Percentiles rank a stretch among this genome's conserved stretches.
Conservation (phyloP, 2,888 invertebrate genomes). For the Heliconius sara region DNA sequence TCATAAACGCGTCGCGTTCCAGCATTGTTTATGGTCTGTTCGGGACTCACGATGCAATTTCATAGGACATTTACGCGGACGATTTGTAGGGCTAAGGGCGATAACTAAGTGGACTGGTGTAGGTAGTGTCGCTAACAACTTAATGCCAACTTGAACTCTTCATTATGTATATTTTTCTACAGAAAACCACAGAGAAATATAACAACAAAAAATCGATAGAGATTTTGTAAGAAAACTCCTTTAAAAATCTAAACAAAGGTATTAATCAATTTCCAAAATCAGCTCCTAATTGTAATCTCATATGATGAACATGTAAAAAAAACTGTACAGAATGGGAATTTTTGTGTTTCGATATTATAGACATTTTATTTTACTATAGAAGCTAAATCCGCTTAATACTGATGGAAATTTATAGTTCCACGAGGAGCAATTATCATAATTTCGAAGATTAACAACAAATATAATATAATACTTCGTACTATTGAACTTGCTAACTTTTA, state of each 20-base stretch:
- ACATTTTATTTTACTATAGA: too few relatives aligned
- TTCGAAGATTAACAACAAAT: too few relatives aligned
- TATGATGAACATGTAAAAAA: too few relatives aligned
- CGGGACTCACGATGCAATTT: constrained; percentile 81
- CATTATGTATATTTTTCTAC: background rate
- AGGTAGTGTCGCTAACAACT: constrained; percentile 62
- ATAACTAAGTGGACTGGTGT: constrained; percentile 62
- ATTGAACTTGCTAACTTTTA: too few relatives aligned
- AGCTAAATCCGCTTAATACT: too few relatives aligned
- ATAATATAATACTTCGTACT: too few relatives aligned
- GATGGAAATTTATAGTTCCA: too few relatives aligned
- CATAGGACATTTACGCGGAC: constrained; percentile 72
- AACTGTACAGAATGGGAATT: too few relatives aligned
- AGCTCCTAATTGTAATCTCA: too few relatives aligned
- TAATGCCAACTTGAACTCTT: constrained; percentile 27
- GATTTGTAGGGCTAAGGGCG: constrained; percentile 70
- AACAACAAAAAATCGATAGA: background rate
- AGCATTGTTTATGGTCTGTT: constrained; percentile 70
- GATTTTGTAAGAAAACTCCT: background rate
- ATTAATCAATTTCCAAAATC: too few relatives aligned
- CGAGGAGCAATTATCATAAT: too few relatives aligned
- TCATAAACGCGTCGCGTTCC: constrained; percentile 74
- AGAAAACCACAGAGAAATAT: background rate
- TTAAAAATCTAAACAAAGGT: background rate
- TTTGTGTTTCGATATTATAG: too few relatives aligned